Percentiles rank a stretch among this genome's conserved stretches.
These are phyloP conservation scores for Galagoides demidoff DNA, from an alignment of 2,797 vertebrate species.

Conservation along the genomic window DNA sequence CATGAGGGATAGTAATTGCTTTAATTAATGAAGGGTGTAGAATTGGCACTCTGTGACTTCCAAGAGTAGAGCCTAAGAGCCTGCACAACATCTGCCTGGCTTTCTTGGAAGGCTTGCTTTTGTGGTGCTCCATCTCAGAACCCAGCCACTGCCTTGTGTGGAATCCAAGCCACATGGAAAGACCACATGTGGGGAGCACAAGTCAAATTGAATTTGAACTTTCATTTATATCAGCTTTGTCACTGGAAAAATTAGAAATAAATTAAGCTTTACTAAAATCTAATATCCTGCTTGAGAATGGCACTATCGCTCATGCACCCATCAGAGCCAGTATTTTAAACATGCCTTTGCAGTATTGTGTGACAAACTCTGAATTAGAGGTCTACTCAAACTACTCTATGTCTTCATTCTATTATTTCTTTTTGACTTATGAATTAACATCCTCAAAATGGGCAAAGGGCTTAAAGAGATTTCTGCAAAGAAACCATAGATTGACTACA, in stretches of 20 bases:
- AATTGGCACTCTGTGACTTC: neutral
- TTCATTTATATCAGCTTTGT: neutral
- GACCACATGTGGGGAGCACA: neutral
- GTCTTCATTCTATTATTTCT: neutral
- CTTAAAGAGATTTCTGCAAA: constrained; percentile 37
- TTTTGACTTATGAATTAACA: neutral
- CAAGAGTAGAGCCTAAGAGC: neutral
- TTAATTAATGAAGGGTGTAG: neutral
- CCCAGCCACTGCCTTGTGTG: neutral
- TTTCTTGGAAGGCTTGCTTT: neutral
- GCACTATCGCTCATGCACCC: neutral
- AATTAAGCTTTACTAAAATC: constrained; percentile 16
- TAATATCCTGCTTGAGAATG: neutral
- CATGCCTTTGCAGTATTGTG: neutral
- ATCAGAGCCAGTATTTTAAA: neutral
- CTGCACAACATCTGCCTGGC: neutral
- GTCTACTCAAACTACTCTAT: neutral
- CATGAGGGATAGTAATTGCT: neutral
- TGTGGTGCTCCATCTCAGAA: neutral
- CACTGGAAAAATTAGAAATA: constrained; percentile 41
- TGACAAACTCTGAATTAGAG: neutral
- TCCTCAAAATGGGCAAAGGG: neutral
- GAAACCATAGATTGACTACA: neutral
- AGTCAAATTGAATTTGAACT: neutral
- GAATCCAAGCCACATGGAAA: neutral